Percentiles rank a stretch among this genome's conserved stretches.
Conservation (phyloP, 2,113 vertebrate genomes). For the Xiphophorus maculatus region DNA sequence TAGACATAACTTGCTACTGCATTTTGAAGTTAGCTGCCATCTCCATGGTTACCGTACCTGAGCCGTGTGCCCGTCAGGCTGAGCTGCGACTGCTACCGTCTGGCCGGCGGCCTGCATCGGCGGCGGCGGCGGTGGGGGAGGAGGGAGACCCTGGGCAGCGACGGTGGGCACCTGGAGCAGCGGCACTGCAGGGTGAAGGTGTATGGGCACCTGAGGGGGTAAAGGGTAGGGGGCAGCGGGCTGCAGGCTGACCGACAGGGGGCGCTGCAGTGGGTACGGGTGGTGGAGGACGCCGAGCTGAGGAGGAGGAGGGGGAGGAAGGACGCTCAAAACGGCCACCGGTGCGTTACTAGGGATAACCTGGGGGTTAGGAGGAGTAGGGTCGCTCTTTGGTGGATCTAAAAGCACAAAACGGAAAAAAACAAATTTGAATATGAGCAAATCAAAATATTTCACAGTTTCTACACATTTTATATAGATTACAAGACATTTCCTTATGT, state of each 20-base stretch:
- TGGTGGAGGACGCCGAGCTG: constrained; percentile 84
- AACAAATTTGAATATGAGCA: neutral
- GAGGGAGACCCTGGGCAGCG: constrained; percentile 89
- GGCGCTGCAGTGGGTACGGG: constrained; percentile 78
- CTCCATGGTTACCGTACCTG: constrained; percentile 80
- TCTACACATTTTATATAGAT: no score
- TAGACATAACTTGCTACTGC: neutral
- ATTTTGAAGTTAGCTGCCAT: neutral
- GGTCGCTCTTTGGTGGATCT: constrained; percentile 88
- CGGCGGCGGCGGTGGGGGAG: constrained; percentile 94
- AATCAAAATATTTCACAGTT: neutral
- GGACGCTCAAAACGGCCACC: constrained; percentile 82
- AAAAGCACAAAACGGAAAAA: constrained; percentile 36
- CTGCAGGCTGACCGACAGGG: constrained; percentile 84
- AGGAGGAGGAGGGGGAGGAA: constrained; percentile 82
- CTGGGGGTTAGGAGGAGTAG: constrained; percentile 72
- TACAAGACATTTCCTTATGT: no score
- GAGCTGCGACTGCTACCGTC: constrained; percentile 63
- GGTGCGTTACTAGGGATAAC: constrained; percentile 84
- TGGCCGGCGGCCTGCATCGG: constrained; percentile 90
- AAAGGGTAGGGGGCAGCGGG: constrained; percentile 83
- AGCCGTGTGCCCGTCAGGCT: constrained; percentile 83
- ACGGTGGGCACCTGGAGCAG: constrained; percentile 88
- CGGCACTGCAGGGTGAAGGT: constrained; percentile 87
- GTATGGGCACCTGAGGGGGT: constrained; percentile 87